Evolutionary conservation across 92 coral and sea anemone species (phyloP).

Genomic region (Muricea muricata): DNA sequence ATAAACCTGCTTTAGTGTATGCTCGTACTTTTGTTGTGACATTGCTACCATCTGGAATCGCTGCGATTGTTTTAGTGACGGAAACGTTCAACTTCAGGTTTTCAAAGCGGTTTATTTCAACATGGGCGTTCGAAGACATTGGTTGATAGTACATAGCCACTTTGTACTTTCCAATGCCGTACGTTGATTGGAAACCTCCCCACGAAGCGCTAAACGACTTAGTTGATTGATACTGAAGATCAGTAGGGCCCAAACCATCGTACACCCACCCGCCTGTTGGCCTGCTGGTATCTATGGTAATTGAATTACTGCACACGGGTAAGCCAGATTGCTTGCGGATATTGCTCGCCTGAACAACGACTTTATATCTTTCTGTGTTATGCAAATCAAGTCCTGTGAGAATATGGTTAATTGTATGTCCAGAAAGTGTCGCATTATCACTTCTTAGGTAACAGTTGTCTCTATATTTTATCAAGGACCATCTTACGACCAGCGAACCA

Average conservation of each 20-base stretch:
- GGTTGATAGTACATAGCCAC: slow-evolving; percentile 76
- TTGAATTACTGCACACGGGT: slow-evolving; percentile 72
- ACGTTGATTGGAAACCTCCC: slow-evolving; percentile 83
- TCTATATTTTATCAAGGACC: slow-evolving; percentile 68
- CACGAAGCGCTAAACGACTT: slow-evolving; percentile 80
- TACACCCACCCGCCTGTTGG: slow-evolving; percentile 92
- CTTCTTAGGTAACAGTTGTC: slow-evolving; percentile 54
- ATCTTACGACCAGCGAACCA: slow-evolving; percentile 71
- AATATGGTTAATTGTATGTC: slow-evolving; percentile 42
- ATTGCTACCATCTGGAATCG: slow-evolving; percentile 73
- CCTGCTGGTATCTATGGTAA: slow-evolving; percentile 82
- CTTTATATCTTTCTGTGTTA: slow-evolving; percentile 71
- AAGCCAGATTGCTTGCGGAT: slow-evolving; percentile 62
- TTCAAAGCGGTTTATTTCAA: slow-evolving; percentile 31
- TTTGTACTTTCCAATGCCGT: slow-evolving; percentile 82
- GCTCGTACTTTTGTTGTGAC: slow-evolving; percentile 72
- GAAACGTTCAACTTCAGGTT: slow-evolving; percentile 67
- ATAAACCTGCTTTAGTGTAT: slow-evolving; percentile 86
- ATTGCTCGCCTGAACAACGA: slow-evolving; percentile 78
- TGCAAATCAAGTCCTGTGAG: slow-evolving; percentile 72
- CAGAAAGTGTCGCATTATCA: slow-evolving; percentile 44
- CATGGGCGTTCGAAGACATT: slow-evolving; percentile 42
- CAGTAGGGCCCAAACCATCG: slow-evolving; percentile 83
- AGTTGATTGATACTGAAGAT: slow-evolving; percentile 81
- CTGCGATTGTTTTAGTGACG: slow-evolving; percentile 65